Conservation (phyloP, 2,113 vertebrate genomes). For the Actinemys pallida region DNA sequence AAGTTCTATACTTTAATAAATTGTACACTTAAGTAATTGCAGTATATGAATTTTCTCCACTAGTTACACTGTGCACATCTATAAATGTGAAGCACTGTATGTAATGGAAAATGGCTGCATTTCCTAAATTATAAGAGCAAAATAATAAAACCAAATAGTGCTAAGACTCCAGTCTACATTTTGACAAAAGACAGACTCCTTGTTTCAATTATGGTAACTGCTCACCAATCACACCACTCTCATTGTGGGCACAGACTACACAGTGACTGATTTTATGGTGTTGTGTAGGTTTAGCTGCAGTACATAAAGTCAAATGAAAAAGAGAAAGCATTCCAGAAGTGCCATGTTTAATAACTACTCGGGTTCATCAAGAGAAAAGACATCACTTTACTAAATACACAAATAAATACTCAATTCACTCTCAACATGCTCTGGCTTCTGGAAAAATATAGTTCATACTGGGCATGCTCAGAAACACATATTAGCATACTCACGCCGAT, state of each 20-base stretch:
- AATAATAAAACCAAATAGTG: not conserved
- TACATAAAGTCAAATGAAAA: not conserved
- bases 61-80: not conserved
- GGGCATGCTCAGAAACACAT: not conserved
- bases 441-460: not conserved
- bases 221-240: not conserved
- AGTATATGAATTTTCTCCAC: not conserved
- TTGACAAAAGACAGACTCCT: not conserved
- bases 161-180: not conserved
- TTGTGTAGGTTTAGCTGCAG: not conserved
- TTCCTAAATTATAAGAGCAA: not conserved
- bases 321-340: not conserved
- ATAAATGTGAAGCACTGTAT: accelerated
- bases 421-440: not conserved
- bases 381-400: not conserved
- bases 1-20: conserved; percentile 4
- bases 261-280: not conserved
- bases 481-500: accelerated
- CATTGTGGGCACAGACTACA: not conserved
- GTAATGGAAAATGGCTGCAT: not conserved
- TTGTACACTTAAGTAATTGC: not conserved
- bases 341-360: not conserved
- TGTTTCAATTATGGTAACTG: not conserved
- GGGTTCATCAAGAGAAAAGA: not conserved
- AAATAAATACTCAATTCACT: not conserved